phyloP scores from a whole-genome alignment of 2,888 invertebrate genomes.

The Pristionchus fissidentatus region DNA sequence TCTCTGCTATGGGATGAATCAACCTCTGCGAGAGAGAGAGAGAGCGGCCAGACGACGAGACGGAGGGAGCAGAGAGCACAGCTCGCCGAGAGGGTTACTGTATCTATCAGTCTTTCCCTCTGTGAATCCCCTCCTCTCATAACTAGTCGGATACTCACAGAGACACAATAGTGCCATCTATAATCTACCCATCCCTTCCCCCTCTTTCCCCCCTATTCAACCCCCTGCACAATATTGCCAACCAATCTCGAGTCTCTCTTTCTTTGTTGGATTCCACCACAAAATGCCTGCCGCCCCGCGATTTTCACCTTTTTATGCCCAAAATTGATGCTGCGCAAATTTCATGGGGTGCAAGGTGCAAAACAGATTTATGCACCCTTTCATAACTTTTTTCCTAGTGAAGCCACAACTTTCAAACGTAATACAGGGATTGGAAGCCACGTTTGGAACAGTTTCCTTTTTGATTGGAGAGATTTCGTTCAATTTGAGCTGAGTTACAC shows the following conservation, averaged over 20 bases:
- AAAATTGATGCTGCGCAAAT: too few relatives aligned
- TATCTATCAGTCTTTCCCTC: constrained; percentile 25
- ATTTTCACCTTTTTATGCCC: too few relatives aligned
- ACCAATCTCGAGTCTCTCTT: background rate
- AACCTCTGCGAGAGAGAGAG: constrained; percentile 19
- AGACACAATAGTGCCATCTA: constrained; percentile 19
- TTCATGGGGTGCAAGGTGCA: too few relatives aligned
- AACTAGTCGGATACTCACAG: background rate
- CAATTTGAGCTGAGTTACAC: too few relatives aligned
- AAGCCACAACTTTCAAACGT: too few relatives aligned
- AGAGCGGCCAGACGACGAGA: constrained; percentile 31
- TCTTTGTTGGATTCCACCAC: too few relatives aligned
- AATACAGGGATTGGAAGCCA: too few relatives aligned
- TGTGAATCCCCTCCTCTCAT: background rate
- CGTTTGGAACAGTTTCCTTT: too few relatives aligned
- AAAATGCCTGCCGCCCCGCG: too few relatives aligned
- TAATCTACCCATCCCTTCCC: constrained; percentile 36
- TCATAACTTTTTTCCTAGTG: too few relatives aligned
- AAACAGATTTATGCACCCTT: too few relatives aligned
- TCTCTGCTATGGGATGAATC: constrained; percentile 29
- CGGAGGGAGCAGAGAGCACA: constrained; percentile 6
- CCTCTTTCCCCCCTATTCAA: constrained; percentile 2
- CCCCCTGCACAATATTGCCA: constrained; percentile 9
- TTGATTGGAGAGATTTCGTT: too few relatives aligned
- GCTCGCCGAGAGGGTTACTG: background rate